Evolutionary conservation across 2,797 vertebrate genomes (phyloP), one percentile per base, ranked within the genome.

Genomic region (Neopelma chrysocephalum): DNA sequence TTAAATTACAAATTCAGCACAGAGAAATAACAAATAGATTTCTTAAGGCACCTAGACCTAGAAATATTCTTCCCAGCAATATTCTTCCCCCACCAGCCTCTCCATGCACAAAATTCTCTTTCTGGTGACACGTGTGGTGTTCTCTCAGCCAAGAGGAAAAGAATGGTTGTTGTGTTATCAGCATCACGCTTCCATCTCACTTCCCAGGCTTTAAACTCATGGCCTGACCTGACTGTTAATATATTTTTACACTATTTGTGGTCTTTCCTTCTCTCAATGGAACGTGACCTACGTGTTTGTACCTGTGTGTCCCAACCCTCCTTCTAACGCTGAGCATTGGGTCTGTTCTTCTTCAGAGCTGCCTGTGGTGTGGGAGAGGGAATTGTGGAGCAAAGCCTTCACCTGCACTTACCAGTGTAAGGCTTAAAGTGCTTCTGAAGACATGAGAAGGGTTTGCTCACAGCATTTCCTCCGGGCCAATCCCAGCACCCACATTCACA

Each of bases 251-350:
- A 31, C 60, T 61, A 1, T n/a, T 69, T 11, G 21, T 23, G 42
- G 76, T 13, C 25, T 73, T 66, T 12, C 7, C 20, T 86, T 94
- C 91, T 48, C 79, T 91, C 92, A 96, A 34, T 90, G 82, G 90
- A 91, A 88, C 36, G 1, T 18, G 84, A 86, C 84, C 89, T 64
- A 7, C 75, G 89, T 89, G 32, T 47, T 68, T 71, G 68, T 53
- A 58, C 64, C n/a, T 38, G 84, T 16, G 78, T 51, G 69, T 81
- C 94, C 92, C 87, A 58, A 3, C 45, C 78, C 54, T 23, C 82
- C 73, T 42, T 19, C 62, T n/a, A 15, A 36, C 15, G 31, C 78
- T 70, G 77, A 2, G 11, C 45, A n/a, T 34, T 56, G 5, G 27
- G 82, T 45, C 89, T 36, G 42, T 36, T 40, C 88, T 8, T 10